A percentile compares a stretch with the other conserved stretches of the same genome.
These are phyloP conservation scores for Odiellus spinosus DNA, from an alignment of 2,888 invertebrate genomes.

Conservation along the genomic window DNA sequence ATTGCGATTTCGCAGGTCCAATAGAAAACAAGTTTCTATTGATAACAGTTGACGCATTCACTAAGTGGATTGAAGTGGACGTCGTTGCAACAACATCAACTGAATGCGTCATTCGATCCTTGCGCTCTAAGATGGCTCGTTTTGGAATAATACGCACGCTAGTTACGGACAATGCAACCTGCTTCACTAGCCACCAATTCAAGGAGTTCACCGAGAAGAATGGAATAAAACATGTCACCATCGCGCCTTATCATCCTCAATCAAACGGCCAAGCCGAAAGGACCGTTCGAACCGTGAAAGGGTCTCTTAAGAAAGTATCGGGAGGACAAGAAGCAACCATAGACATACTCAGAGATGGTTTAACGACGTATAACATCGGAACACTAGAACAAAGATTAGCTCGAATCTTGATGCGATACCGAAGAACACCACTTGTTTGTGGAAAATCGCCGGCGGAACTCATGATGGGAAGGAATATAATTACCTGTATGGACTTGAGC, in stretches of 20 bases:
- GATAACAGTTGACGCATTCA: slow-evolving; percentile 19
- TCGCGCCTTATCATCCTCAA: slow-evolving; percentile 1
- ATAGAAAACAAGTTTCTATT: slow-evolving; percentile 18
- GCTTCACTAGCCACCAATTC: slow-evolving; percentile 22
- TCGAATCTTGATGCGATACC: too few species aligned
- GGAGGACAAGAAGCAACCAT: too few species aligned
- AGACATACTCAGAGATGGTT: too few species aligned
- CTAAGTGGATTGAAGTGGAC: slow-evolving; percentile 21
- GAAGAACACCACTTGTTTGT: too few species aligned
- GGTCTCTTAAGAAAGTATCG: background rate
- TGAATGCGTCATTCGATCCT: slow-evolving; percentile 18
- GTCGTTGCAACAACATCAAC: slow-evolving; percentile 10
- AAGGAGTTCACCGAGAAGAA: slow-evolving; percentile 12
- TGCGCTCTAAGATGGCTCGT: slow-evolving; percentile 19
- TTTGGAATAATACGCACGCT: slow-evolving; percentile 21
- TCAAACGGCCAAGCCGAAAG: slow-evolving; percentile 11
- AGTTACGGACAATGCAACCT: slow-evolving; percentile 22
- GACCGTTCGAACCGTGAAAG: slow-evolving; percentile 2
- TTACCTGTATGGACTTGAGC: too few species aligned
- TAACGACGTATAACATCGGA: too few species aligned
- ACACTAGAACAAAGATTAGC: too few species aligned
- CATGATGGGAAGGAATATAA: too few species aligned
- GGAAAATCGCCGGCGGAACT: too few species aligned
- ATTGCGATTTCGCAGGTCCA: slow-evolving; percentile 21
- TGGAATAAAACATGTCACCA: slow-evolving; percentile 6